Percentiles rank a stretch among this genome's conserved stretches.
phyloP scores from a whole-genome alignment of 2,888 invertebrate genomes.

The Melangyna quadrimaculata region DNA sequence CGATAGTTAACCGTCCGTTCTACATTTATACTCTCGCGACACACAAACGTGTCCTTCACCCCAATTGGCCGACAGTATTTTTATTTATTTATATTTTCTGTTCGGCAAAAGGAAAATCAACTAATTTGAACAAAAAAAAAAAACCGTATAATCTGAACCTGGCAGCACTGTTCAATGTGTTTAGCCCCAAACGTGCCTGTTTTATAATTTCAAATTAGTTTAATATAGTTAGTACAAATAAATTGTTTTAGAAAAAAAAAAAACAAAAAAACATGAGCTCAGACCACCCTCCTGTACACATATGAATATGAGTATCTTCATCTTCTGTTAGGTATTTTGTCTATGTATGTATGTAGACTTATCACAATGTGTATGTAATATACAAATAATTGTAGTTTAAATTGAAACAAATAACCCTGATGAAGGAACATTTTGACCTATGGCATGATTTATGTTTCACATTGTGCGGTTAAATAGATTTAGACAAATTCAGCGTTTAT shows the following conservation, averaged over 20 bases:
- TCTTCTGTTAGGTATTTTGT: background rate
- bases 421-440: constrained; percentile 50
- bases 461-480: constrained; percentile 50
- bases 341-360: background rate
- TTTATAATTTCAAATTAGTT: constrained; percentile 20
- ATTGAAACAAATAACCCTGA: constrained; percentile 44
- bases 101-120: constrained; percentile 43
- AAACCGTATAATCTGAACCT: constrained; percentile 2
- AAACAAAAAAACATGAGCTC: background rate
- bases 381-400: background rate
- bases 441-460: constrained; percentile 64
- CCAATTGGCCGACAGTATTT: constrained; percentile 49
- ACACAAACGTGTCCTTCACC: constrained; percentile 65
- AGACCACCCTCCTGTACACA: background rate
- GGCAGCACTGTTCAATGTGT: constrained; percentile 36
- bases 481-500: constrained; percentile 68
- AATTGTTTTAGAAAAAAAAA: background rate
- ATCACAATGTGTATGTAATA: background rate
- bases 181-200: constrained; percentile 2
- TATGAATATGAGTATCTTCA: background rate
- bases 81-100: constrained; percentile 23
- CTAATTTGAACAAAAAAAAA: constrained; percentile 15
- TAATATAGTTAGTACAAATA: constrained; percentile 37
- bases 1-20: constrained; percentile 49
- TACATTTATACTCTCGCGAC: constrained; percentile 33